Base-by-base conservation (phyloP, 2,113 vertebrate genomes). In the Gallinago media region DNA sequence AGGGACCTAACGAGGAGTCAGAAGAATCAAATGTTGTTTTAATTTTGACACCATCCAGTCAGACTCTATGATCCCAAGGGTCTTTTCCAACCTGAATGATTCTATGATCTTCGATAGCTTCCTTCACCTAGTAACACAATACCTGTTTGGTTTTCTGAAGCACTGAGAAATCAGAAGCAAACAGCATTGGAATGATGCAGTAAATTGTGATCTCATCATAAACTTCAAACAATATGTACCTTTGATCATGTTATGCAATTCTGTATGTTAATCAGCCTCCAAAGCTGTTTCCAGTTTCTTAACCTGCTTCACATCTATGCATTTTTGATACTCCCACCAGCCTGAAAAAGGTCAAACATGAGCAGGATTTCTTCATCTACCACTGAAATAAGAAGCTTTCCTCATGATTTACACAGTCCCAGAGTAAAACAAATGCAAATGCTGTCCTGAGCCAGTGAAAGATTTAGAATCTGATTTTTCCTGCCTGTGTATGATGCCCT, bases 401-500 rank as follows among this genome's bases (percentile, higher is more conserved):
- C 18, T 84, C 54, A 62, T 10, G 38, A 31, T 73, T 83, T 44
- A 61, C 34, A 46, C 20, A 17, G 22, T 29, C 19, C 6, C 18
- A 55, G 29, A 55, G 7, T 38, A 31, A 15, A 95, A 40, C 6
- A 55, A 75, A 76, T 21, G 5, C 16, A 78, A 85, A 92, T 25
- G 22, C 3, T 40, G 38, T 20, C 42, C 47, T 36, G 34, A 74
- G 18, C 15, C 32, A 40, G 22, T 19, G 26, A 52, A 73, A 85
- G 34, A 68, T 74, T 59, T 38, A 77, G 15, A 91, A 29, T 4
- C 31, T 62, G 15, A 70, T 76, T 88, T 72, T 68, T 90, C 38
- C 34, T 61, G 59, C 29, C 23, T 71, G 2, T 4, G 2, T 68
- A 62, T 44, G 38, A 80, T 0, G 0, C 66, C 73, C 8, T 40